Evolutionary conservation across 2,888 invertebrate genomes (phyloP).

Genomic region (Rhamnusium bicolor): DNA sequence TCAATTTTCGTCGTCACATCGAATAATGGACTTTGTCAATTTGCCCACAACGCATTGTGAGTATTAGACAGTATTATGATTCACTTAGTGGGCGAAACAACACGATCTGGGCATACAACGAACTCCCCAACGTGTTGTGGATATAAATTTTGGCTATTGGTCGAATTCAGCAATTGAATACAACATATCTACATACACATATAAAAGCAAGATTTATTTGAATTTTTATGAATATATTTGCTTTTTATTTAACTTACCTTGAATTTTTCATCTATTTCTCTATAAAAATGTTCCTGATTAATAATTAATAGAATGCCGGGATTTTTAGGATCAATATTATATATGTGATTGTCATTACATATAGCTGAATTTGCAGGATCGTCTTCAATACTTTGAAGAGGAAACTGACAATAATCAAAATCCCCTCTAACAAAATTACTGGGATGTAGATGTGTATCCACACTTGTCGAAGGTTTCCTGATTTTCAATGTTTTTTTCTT

Average conservation of each 20-base stretch:
- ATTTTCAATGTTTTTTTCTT: neutral
- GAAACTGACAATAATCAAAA: slow-evolving; percentile 26
- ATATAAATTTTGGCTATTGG: too few relatives aligned
- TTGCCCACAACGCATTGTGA: too few relatives aligned
- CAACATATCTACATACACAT: too few relatives aligned
- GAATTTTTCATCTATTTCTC: slow-evolving; percentile 51
- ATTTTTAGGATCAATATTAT: slow-evolving; percentile 58
- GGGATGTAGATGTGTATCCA: slow-evolving; percentile 2
- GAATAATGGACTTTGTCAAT: too few relatives aligned
- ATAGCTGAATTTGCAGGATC: neutral
- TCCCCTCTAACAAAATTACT: neutral
- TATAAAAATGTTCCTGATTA: slow-evolving; percentile 67
- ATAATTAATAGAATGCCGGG: slow-evolving; percentile 70
- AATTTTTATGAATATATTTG: too few relatives aligned
- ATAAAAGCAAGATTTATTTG: too few relatives aligned
- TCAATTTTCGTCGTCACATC: too few relatives aligned
- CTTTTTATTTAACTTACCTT: slow-evolving; percentile 26
- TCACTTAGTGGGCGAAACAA: too few relatives aligned
- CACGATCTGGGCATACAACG: too few relatives aligned
- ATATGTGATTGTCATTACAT: slow-evolving; percentile 45
- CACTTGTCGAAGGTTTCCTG: slow-evolving; percentile 21
- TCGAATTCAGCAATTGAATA: too few relatives aligned
- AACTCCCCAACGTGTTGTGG: too few relatives aligned
- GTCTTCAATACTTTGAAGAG: slow-evolving; percentile 1
- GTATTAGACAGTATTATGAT: too few relatives aligned